These are phyloP conservation scores for Hetaerina americana DNA, from an alignment of 1,140 invertebrate genomes.

Conservation along the genomic window DNA sequence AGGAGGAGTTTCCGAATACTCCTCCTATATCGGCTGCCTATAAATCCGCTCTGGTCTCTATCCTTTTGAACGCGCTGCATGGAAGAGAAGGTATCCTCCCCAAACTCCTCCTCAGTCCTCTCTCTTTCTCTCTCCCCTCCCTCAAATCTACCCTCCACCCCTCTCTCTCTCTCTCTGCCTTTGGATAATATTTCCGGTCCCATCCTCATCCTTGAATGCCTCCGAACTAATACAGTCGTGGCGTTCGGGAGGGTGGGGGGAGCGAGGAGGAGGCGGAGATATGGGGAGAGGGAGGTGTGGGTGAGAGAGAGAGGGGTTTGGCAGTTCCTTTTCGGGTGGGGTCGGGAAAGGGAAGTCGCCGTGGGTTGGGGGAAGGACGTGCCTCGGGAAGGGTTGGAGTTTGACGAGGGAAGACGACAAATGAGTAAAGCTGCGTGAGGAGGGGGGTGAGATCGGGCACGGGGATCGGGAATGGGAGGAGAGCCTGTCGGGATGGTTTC, in stretches of 20 bases:
- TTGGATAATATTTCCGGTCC: constrained; percentile 29
- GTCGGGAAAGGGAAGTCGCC: constrained; percentile 20
- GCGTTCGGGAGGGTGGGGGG: constrained; percentile 21
- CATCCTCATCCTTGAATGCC: constrained; percentile 31
- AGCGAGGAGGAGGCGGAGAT: constrained; percentile 12
- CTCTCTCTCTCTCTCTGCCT: constrained; percentile 36
- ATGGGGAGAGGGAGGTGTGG: too few relatives aligned
- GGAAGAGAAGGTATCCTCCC: too few relatives aligned
- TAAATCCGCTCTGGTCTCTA: constrained; percentile 30
- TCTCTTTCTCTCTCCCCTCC: too few relatives aligned
- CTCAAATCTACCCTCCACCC: too few relatives aligned
- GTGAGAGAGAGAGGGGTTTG: too few relatives aligned
- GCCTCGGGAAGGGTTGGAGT: neutral
- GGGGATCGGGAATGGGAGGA: constrained; percentile 23
- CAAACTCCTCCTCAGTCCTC: too few relatives aligned
- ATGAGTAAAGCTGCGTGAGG: constrained; percentile 24
- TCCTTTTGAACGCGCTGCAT: constrained; percentile 35
- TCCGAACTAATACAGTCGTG: constrained; percentile 19
- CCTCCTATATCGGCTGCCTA: constrained; percentile 20
- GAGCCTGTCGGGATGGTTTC: constrained; percentile 22
- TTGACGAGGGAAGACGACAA: neutral
- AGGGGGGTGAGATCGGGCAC: constrained; percentile 20
- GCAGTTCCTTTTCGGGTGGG: too few relatives aligned
- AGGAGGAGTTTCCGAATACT: too few relatives aligned
- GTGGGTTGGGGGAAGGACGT: too few relatives aligned